Evolutionary conservation across 53 echinoderm and acorn worm genomes (phyloP).

Genomic region (Arbacia lixula): DNA sequence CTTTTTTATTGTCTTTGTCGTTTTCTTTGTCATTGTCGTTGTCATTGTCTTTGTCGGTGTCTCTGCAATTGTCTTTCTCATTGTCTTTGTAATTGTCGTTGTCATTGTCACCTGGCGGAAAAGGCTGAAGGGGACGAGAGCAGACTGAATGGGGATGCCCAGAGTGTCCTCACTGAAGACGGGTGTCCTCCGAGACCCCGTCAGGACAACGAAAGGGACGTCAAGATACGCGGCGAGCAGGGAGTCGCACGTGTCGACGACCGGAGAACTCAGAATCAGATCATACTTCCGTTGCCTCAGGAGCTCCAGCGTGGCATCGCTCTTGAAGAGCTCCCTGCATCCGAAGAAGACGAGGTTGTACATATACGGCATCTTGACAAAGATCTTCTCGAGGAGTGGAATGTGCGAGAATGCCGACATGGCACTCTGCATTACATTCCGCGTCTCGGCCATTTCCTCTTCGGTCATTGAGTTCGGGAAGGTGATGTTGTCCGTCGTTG

Average conservation of each 20-base stretch:
- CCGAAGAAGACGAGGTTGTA: background rate
- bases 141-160: background rate
- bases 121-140: conserved; percentile 7
- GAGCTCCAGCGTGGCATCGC: background rate
- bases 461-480: conserved; percentile 23
- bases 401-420: background rate
- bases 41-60: too few relatives aligned
- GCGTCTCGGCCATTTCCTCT: background rate
- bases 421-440: background rate
- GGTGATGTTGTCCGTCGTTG: conserved; percentile 25
- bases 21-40: too few relatives aligned
- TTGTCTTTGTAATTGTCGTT: too few relatives aligned
- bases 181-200: conserved; percentile 5
- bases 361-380: background rate
- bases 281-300: conserved; percentile 25
- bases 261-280: conserved; percentile 34
- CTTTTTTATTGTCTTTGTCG: too few relatives aligned
- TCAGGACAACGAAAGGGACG: conserved; percentile 45
- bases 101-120: too few relatives aligned
- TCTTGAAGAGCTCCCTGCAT: conserved; percentile 48
- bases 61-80: too few relatives aligned
- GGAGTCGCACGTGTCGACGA: conserved; percentile 40
- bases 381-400: background rate
- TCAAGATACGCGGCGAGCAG: conserved; percentile 39
- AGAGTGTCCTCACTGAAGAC: conserved; percentile 29